A percentile compares a stretch with the other conserved stretches of the same genome.
Evolutionary conservation across 2,888 invertebrate genomes (phyloP).

Genomic region (Acronicta psi): DNA sequence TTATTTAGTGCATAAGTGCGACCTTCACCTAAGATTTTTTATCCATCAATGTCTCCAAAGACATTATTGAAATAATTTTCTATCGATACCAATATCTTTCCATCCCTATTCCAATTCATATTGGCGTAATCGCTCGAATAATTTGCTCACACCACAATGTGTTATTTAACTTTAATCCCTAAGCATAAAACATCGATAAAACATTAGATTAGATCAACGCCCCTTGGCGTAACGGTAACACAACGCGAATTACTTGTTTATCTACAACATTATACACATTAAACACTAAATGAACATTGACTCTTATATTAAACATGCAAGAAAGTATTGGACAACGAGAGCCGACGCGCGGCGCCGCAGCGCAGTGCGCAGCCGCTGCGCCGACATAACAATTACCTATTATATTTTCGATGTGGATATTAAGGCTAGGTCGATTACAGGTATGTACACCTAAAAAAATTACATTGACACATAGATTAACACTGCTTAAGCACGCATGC

Average conservation of each 20-base stretch:
- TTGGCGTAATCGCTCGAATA: slow-evolving; percentile 81
- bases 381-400: slow-evolving; percentile 77
- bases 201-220: slow-evolving; percentile 74
- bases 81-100: slow-evolving; percentile 31
- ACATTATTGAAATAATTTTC: slow-evolving; percentile 2
- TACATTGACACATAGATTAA: slow-evolving; percentile 75
- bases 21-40: slow-evolving; percentile 7
- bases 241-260: slow-evolving; percentile 54
- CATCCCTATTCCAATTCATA: slow-evolving; percentile 37
- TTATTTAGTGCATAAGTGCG: slow-evolving; percentile 17
- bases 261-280: slow-evolving; percentile 70
- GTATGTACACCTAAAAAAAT: slow-evolving; percentile 82
- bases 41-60: slow-evolving; percentile 5
- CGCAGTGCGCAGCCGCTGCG: slow-evolving; percentile 41
- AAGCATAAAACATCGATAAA: slow-evolving; percentile 86
- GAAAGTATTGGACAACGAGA: slow-evolving; percentile 74
- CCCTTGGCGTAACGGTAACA: slow-evolving; percentile 68
- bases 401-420: slow-evolving; percentile 86
- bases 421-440: slow-evolving; percentile 86
- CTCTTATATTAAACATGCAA: slow-evolving; percentile 84
- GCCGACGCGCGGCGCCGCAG: too few species aligned
- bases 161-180: slow-evolving; percentile 77
- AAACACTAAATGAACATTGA: slow-evolving; percentile 79
- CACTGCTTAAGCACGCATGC: slow-evolving; percentile 87
- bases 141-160: slow-evolving; percentile 81